Percentiles rank a stretch among this genome's conserved stretches.
phyloP scores from a whole-genome alignment of 2,888 invertebrate genomes.

The Perizoma flavofasciatum region DNA sequence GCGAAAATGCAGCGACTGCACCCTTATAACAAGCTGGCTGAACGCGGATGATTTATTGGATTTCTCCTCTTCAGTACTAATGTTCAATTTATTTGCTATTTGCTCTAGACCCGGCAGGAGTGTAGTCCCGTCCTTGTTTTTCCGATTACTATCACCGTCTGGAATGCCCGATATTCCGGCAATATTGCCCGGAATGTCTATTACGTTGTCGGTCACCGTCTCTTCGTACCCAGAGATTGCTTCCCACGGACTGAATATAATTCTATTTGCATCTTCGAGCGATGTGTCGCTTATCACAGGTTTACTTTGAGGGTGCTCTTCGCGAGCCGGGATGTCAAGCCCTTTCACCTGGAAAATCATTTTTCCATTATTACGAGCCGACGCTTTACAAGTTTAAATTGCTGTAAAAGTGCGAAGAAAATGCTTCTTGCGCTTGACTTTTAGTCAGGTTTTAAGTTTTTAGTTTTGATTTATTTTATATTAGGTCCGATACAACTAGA shows the following conservation, averaged over 20 bases:
- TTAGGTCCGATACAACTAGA: neutral
- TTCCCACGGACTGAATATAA: conserved; percentile 82
- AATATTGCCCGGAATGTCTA: conserved; percentile 76
- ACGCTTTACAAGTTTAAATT: conserved; percentile 10
- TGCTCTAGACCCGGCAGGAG: conserved; percentile 60
- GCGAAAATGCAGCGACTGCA: conserved; percentile 77
- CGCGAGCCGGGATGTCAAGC: conserved; percentile 71
- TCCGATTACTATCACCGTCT: conserved; percentile 58
- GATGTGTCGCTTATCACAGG: conserved; percentile 74
- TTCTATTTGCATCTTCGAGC: conserved; percentile 80
- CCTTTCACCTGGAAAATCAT: conserved; percentile 69
- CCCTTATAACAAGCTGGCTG: conserved; percentile 79
- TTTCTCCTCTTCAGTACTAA: conserved; percentile 75
- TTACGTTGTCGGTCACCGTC: conserved; percentile 72
- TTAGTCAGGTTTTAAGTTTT: neutral
- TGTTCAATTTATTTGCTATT: conserved; percentile 76
- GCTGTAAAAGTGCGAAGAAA: neutral
- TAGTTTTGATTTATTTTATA: neutral
- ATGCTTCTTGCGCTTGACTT: neutral
- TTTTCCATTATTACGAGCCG: conserved; percentile 24
- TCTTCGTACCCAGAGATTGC: conserved; percentile 76
- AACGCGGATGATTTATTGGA: conserved; percentile 78
- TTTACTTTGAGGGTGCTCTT: conserved; percentile 62
- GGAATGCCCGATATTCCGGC: conserved; percentile 53
- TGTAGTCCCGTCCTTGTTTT: conserved; percentile 62